Percentiles rank a stretch among this genome's conserved stretches.
Evolutionary conservation across 2,888 invertebrate species (phyloP).

Genomic region (Candidula unifasciata): DNA sequence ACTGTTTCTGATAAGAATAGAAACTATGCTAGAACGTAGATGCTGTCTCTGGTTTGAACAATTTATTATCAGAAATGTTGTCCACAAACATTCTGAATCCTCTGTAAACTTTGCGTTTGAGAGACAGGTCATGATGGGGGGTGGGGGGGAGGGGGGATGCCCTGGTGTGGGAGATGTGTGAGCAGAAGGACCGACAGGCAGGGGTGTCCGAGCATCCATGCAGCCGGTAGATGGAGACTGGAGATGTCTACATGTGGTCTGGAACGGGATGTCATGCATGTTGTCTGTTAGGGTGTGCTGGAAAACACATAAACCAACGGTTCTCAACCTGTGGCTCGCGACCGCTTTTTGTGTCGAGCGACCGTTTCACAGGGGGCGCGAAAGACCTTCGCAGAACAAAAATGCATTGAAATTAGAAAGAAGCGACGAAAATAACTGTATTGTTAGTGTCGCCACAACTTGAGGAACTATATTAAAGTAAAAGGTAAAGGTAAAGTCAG

Average conservation of each 20-base stretch:
- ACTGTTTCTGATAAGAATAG: constrained; percentile 17
- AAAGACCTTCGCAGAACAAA: too few relatives aligned
- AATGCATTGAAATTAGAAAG: too few relatives aligned
- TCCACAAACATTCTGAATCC: constrained; percentile 11
- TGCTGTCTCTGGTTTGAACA: constrained; percentile 21
- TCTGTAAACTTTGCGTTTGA: constrained; percentile 8
- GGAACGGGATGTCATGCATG: background rate
- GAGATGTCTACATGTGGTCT: constrained; percentile 33
- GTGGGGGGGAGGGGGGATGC: constrained; percentile 6
- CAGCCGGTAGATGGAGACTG: background rate
- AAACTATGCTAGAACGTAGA: constrained; percentile 9
- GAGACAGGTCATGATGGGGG: background rate
- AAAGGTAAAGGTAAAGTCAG: too few relatives aligned
- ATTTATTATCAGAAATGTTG: constrained; percentile 31
- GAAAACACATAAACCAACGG: background rate
- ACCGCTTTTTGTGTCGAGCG: too few relatives aligned
- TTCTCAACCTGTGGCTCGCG: too few relatives aligned
- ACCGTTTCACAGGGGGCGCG: too few relatives aligned
- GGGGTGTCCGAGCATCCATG: background rate
- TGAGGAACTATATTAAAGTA: too few relatives aligned
- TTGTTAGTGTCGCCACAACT: too few relatives aligned
- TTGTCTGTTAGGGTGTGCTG: background rate
- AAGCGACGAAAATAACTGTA: too few relatives aligned
- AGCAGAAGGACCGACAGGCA: background rate
- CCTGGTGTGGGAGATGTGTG: background rate